A percentile compares a stretch with the other conserved stretches of the same genome.
phyloP scores from a whole-genome alignment of 2,113 vertebrate species.

The Planiliza haematocheilus region DNA sequence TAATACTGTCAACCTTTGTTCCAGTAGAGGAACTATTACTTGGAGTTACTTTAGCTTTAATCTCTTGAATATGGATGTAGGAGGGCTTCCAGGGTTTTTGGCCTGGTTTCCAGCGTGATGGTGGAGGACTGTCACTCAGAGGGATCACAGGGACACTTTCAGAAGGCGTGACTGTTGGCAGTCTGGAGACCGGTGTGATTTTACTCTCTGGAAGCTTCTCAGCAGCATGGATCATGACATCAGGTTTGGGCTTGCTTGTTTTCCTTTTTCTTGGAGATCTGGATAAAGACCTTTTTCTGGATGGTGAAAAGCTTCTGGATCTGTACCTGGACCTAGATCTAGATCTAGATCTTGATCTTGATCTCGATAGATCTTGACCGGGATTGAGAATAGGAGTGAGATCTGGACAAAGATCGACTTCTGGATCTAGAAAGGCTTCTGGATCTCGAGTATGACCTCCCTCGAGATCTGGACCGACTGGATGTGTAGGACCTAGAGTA shows the following conservation, averaged over 20 bases:
- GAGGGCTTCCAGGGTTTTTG: constrained; percentile 99
- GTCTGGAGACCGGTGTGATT: constrained; percentile 72
- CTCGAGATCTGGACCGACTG: constrained; percentile 84
- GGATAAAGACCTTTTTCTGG: constrained; percentile 74
- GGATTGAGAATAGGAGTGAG: constrained; percentile 83
- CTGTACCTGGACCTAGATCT: constrained; percentile 74
- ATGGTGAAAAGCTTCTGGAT: constrained; percentile 71
- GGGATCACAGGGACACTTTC: constrained; percentile 91
- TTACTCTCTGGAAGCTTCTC: constrained; percentile 81
- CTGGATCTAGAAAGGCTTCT: constrained; percentile 72
- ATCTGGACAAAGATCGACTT: constrained; percentile 76
- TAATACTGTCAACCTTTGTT: constrained; percentile 58
- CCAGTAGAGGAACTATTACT: constrained; percentile 73
- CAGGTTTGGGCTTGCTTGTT: constrained; percentile 78
- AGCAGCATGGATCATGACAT: constrained; percentile 69
- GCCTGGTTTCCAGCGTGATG: constrained; percentile 98
- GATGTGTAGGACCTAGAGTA: constrained; percentile 87
- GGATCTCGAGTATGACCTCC: constrained; percentile 83
- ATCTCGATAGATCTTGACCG: no score
- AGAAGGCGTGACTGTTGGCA: constrained; percentile 52
- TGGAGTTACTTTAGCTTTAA: constrained; percentile 87
- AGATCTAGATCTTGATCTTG: constrained; percentile 79
- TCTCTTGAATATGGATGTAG: constrained; percentile 92
- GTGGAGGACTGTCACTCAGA: constrained; percentile 95
- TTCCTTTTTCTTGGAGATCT: constrained; percentile 82